Percentiles rank a stretch among this genome's conserved stretches.
Conservation (phyloP, 2,888 invertebrate genomes). For the Brachynemurus nebulosus region DNA sequence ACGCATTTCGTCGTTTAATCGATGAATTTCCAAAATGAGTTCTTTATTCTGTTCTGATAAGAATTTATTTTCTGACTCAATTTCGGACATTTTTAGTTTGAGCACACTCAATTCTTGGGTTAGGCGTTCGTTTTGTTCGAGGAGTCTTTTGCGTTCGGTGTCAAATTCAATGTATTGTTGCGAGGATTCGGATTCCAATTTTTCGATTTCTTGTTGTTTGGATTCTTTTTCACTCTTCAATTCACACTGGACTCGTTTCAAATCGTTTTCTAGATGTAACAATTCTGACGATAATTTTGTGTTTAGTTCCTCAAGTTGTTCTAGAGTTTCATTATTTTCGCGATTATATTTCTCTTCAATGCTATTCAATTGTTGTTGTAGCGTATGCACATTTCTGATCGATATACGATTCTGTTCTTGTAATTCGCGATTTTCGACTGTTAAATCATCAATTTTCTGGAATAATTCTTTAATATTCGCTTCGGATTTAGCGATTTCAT, state of each 20-base stretch:
- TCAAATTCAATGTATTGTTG: slow-evolving; percentile 28
- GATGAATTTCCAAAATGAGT: too few species aligned
- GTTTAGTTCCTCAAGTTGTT: slow-evolving; percentile 20
- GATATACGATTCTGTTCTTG: slow-evolving; percentile 39
- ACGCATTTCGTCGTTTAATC: too few species aligned
- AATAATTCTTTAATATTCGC: slow-evolving; percentile 48
- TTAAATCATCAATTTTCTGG: slow-evolving; percentile 41
- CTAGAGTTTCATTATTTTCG: slow-evolving; percentile 19
- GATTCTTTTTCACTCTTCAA: slow-evolving; percentile 31
- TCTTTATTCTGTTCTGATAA: slow-evolving; percentile 1
- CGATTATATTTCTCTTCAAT: slow-evolving; percentile 22
- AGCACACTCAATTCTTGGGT: slow-evolving; percentile 9
- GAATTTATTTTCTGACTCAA: slow-evolving; percentile 2
- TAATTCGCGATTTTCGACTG: slow-evolving; percentile 40
- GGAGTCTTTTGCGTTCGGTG: slow-evolving; percentile 26
- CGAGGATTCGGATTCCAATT: slow-evolving; percentile 36
- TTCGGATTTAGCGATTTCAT: slow-evolving; percentile 44
- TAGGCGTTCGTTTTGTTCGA: slow-evolving; percentile 26
- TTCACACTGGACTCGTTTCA: slow-evolving; percentile 30
- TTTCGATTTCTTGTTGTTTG: slow-evolving; percentile 34
- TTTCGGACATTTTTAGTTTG: background rate
- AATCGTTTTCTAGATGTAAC: slow-evolving; percentile 35
- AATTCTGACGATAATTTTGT: slow-evolving; percentile 25
- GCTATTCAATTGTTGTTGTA: slow-evolving; percentile 33
- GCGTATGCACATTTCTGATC: slow-evolving; percentile 36